phyloP scores from a whole-genome alignment of 2,888 invertebrate genomes.

The Mythimna loreyi region DNA sequence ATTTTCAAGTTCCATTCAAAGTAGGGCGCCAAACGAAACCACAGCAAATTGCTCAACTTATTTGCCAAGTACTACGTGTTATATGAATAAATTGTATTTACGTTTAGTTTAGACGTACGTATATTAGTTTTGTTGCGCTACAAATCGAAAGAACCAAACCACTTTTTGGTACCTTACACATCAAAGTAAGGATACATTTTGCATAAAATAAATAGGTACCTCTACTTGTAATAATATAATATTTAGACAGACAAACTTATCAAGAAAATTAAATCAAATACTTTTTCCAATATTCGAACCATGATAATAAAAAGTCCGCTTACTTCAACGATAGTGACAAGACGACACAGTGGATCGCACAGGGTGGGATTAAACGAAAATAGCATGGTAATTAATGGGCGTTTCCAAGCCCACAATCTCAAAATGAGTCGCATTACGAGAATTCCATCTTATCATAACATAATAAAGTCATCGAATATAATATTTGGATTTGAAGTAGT shows the following conservation, averaged over 20 bases:
- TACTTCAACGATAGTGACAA: conserved; percentile 78
- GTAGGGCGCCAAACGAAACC: too few relatives aligned
- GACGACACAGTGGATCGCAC: conserved; percentile 79
- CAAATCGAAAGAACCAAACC: too few relatives aligned
- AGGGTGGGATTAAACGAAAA: conserved; percentile 87
- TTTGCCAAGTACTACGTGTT: too few relatives aligned
- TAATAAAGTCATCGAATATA: conserved; percentile 70
- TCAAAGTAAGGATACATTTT: too few relatives aligned
- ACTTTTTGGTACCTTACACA: too few relatives aligned
- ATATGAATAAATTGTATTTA: too few relatives aligned
- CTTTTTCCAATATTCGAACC: conserved; percentile 26
- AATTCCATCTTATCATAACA: conserved; percentile 74
- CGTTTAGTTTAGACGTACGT: too few relatives aligned
- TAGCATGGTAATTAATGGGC: conserved; percentile 86
- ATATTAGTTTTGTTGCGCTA: too few relatives aligned
- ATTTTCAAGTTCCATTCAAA: too few relatives aligned
- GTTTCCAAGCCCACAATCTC: conserved; percentile 82
- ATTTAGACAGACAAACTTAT: not conserved
- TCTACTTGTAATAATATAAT: too few relatives aligned
- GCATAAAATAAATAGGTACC: too few relatives aligned
- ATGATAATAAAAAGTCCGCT: conserved; percentile 69
- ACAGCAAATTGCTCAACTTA: too few relatives aligned
- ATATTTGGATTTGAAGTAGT: conserved; percentile 56
- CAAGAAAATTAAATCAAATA: conserved; percentile 8
- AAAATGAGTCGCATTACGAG: conserved; percentile 79